phyloP scores from a whole-genome alignment of 2,888 invertebrate species.

The Steinernema carpocapsae region DNA sequence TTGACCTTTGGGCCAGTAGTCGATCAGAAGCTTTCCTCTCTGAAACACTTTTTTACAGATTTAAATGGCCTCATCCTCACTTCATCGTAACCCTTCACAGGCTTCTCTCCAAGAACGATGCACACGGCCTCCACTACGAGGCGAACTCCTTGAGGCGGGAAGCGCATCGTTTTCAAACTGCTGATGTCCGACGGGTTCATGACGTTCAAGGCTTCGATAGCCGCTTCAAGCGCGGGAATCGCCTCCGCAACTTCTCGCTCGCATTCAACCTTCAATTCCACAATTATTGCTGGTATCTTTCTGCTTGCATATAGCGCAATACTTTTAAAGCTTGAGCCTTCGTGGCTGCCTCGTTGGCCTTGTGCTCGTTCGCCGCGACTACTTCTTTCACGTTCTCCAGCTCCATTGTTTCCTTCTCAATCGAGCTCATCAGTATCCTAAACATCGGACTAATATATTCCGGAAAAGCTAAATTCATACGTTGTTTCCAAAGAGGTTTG shows the following conservation, averaged over 20 bases:
- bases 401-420: constrained; percentile 65
- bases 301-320: not conserved
- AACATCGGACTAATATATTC: no score
- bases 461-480: no score
- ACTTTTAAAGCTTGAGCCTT: constrained; percentile 63
- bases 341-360: constrained; percentile 65
- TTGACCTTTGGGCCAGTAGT: constrained; percentile 63
- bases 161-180: constrained; percentile 92
- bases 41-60: not conserved
- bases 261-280: constrained; percentile 78
- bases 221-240: constrained; percentile 89
- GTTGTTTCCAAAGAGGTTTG: constrained; percentile 64
- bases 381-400: constrained; percentile 67
- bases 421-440: constrained; percentile 62
- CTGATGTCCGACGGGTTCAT: constrained; percentile 92
- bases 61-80: not conserved
- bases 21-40: constrained; percentile 53
- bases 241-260: constrained; percentile 94
- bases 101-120: constrained; percentile 86
- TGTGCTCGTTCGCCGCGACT: constrained; percentile 65
- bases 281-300: no score
- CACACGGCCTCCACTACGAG: constrained; percentile 91
- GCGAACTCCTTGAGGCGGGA: constrained; percentile 90
- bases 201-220: constrained; percentile 88
- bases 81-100: constrained; percentile 75